Evolutionary conservation across 1,140 invertebrate genomes (phyloP).

Genomic region (Drosophila rufa): DNA sequence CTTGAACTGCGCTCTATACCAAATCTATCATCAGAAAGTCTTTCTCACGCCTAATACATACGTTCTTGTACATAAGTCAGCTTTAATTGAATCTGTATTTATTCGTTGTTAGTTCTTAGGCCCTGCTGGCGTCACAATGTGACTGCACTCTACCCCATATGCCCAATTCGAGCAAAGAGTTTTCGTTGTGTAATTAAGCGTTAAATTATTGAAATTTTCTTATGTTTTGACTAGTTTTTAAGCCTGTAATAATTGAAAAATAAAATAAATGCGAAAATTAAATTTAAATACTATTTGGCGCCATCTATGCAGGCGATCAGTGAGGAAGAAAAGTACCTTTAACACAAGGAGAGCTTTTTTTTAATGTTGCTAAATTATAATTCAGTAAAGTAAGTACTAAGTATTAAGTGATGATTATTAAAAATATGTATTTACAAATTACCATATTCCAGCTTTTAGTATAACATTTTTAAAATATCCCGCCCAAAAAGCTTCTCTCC

Average conservation of each 20-base stretch:
- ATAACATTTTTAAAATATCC: neutral
- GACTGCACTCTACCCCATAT: constrained; percentile 9
- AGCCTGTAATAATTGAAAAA: constrained; percentile 55
- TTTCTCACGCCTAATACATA: constrained; percentile 62
- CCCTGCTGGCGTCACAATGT: constrained; percentile 47
- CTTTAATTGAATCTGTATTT: constrained; percentile 68
- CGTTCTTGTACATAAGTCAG: constrained; percentile 74
- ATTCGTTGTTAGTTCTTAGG: constrained; percentile 56
- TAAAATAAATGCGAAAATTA: constrained; percentile 29
- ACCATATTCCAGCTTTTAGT: no score
- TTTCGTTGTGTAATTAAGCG: constrained; percentile 68
- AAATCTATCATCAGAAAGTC: constrained; percentile 81
- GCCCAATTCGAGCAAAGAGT: constrained; percentile 43
- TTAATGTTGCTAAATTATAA: no score
- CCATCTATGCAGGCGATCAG: neutral
- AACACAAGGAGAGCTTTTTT: no score
- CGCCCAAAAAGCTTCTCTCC: neutral
- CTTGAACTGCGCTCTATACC: constrained; percentile 79
- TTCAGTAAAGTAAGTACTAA: no score
- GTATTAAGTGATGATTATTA: no score
- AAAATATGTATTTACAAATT: no score
- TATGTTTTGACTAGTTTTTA: constrained; percentile 67
- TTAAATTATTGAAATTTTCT: constrained; percentile 55
- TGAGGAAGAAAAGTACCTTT: neutral
- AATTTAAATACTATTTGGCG: neutral